Percentiles rank a stretch among this genome's conserved stretches.
Evolutionary conservation across 2,113 vertebrate species (phyloP).

Genomic region (Pipra filicauda): DNA sequence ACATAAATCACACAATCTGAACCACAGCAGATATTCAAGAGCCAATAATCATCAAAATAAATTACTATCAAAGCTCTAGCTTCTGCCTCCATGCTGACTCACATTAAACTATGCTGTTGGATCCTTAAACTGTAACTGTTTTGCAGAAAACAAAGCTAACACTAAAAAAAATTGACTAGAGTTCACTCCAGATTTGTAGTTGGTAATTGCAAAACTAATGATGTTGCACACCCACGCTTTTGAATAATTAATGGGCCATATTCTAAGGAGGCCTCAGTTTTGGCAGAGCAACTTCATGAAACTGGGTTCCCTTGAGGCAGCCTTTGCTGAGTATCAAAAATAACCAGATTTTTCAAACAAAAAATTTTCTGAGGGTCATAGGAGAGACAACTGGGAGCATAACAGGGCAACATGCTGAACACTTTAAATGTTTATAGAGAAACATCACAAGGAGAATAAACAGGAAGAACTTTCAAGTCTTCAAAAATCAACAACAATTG

Average conservation of each 20-base stretch:
- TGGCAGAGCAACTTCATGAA: background rate
- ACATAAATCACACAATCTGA: background rate
- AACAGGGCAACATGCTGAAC: background rate
- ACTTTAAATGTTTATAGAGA: background rate
- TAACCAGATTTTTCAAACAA: background rate
- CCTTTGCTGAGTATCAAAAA: fast-evolving
- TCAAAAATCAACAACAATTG: background rate
- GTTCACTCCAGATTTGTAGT: background rate
- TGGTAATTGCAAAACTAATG: background rate
- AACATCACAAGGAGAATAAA: background rate
- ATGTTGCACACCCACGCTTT: background rate
- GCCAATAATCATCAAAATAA: background rate
- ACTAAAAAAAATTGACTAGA: background rate
- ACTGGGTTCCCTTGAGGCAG: background rate
- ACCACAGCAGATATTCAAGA: background rate
- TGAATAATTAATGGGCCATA: background rate
- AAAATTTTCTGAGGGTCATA: background rate
- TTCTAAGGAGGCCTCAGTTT: background rate
- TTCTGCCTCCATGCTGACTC: background rate
- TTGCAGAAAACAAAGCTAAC: background rate
- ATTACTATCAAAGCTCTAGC: background rate
- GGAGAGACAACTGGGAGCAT: background rate
- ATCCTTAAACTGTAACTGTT: background rate
- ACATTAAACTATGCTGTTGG: fast-evolving
- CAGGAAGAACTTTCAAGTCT: background rate